phyloP scores from a whole-genome alignment of 2,113 vertebrate species.

The Scomber japonicus region DNA sequence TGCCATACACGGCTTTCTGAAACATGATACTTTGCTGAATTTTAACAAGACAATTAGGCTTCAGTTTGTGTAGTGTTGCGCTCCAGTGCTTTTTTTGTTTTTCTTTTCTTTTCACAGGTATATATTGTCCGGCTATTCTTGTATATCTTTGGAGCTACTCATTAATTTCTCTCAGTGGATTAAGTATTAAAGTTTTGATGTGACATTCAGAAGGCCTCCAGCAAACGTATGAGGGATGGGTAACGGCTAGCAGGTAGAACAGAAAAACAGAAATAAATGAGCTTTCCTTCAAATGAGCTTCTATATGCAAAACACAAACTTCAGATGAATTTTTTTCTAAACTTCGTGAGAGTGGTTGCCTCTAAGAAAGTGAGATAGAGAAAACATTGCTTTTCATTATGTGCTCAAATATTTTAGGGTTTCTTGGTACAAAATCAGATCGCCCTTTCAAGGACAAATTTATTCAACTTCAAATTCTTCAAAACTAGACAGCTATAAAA shows the following conservation, averaged over 20 bases:
- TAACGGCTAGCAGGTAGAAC: neutral
- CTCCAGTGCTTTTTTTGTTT: constrained; percentile 17
- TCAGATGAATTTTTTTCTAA: neutral
- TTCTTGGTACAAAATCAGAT: neutral
- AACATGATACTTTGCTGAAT: constrained; percentile 6
- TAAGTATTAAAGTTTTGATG: neutral
- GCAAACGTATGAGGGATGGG: neutral
- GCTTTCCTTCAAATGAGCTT: neutral
- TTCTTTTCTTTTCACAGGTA: constrained; percentile 3
- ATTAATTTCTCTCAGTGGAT: constrained; percentile 31
- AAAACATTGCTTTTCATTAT: neutral
- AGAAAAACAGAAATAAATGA: neutral
- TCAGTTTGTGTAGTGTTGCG: neutral
- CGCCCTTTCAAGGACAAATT: neutral
- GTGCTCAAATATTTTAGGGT: neutral
- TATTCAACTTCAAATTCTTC: neutral
- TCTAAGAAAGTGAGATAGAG: neutral
- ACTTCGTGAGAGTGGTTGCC: too few relatives aligned
- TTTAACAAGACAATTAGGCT: neutral
- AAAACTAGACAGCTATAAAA: neutral
- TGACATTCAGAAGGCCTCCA: constrained; percentile 16
- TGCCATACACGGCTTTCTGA: neutral
- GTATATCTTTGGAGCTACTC: constrained; percentile 29
- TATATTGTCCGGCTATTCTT: neutral
- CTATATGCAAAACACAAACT: constrained; percentile 23